Evolutionary conservation across 2,113 vertebrate genomes (phyloP).

Genomic region (Limnothrissa miodon): DNA sequence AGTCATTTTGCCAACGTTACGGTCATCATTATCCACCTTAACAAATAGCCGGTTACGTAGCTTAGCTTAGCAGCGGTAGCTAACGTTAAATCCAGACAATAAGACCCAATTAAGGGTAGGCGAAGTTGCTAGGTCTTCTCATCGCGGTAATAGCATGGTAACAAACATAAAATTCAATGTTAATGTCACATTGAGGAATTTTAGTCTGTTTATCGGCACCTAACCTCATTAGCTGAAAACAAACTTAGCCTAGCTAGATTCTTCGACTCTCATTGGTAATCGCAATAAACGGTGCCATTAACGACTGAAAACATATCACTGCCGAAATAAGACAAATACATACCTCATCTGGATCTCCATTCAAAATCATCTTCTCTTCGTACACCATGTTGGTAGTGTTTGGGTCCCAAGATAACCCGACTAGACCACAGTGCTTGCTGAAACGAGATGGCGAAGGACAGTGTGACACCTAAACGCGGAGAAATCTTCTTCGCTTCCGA

Average conservation of each 20-base stretch:
- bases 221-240: background rate
- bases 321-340: background rate
- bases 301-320: background rate
- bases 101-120: background rate
- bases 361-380: constrained; percentile 68
- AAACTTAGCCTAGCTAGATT: background rate
- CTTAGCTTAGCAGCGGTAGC: background rate
- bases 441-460: constrained; percentile 38
- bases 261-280: background rate
- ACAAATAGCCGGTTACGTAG: background rate
- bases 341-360: constrained; percentile 71
- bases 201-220: background rate
- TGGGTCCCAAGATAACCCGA: constrained; percentile 30
- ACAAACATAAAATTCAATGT: background rate
- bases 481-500: background rate
- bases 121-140: background rate
- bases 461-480: constrained; percentile 23
- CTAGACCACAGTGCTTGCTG: background rate
- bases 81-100: background rate
- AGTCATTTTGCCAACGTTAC: background rate
- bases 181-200: background rate
- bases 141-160: background rate
- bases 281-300: background rate
- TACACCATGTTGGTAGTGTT: constrained; percentile 60
- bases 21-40: background rate